Evolutionary conservation across 1,140 invertebrate species (phyloP).

Genomic region (Stegodyphus dumicola): DNA sequence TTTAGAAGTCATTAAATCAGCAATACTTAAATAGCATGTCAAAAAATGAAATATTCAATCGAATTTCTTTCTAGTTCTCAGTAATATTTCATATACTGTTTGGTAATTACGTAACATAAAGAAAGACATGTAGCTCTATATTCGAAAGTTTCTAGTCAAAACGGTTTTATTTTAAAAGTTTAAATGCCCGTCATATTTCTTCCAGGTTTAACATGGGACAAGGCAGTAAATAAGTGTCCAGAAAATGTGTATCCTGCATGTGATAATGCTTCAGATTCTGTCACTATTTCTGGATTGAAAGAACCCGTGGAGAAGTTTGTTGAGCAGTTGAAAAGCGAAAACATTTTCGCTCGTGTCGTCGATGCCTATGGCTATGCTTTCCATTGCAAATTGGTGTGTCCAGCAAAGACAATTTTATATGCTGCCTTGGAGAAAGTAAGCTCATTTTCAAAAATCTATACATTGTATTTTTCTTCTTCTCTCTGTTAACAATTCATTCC

Average conservation of each 20-base stretch:
- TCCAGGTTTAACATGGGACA: constrained; percentile 86
- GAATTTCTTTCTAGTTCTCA: too few relatives aligned
- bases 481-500: too few relatives aligned
- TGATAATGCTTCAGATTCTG: constrained; percentile 91
- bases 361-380: constrained; percentile 91
- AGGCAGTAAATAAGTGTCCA: constrained; percentile 80
- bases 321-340: constrained; percentile 77
- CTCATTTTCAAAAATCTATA: not conserved
- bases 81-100: too few relatives aligned
- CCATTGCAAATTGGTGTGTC: constrained; percentile 91
- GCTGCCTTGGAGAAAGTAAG: constrained; percentile 26
- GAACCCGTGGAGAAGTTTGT: constrained; percentile 79
- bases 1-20: too few relatives aligned
- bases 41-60: too few relatives aligned
- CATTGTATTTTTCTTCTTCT: too few relatives aligned
- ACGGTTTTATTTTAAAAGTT: too few relatives aligned
- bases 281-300: constrained; percentile 90
- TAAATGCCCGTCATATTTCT: too few relatives aligned
- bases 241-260: constrained; percentile 85
- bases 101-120: too few relatives aligned
- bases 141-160: too few relatives aligned
- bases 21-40: too few relatives aligned
- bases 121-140: too few relatives aligned
- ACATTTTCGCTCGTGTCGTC: constrained; percentile 89
- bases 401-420: constrained; percentile 77